Evolutionary conservation across 2,888 invertebrate species (phyloP).

Genomic region (Hoplodrina ambigua): DNA sequence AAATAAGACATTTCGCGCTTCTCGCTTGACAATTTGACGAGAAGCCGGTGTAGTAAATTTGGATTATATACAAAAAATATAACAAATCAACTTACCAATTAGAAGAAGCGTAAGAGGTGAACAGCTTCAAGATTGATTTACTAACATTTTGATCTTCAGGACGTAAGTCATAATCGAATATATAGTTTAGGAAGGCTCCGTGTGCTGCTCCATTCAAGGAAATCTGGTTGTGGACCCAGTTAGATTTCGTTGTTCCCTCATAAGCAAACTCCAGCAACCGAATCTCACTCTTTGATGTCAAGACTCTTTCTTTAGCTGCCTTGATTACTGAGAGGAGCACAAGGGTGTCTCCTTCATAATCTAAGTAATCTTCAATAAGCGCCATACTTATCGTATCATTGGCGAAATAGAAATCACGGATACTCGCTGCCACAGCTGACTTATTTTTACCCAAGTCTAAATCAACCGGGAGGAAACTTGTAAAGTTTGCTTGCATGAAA

Average conservation of each 20-base stretch:
- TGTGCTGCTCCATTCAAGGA: constrained; percentile 79
- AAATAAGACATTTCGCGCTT: too few species aligned
- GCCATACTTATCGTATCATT: constrained; percentile 71
- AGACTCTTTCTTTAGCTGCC: constrained; percentile 77
- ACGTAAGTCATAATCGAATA: constrained; percentile 78
- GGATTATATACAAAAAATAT: too few species aligned
- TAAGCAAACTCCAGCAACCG: constrained; percentile 80
- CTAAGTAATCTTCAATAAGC: constrained; percentile 80
- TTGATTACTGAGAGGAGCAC: constrained; percentile 77
- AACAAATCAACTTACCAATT: constrained; percentile 72
- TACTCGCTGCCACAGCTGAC: constrained; percentile 65
- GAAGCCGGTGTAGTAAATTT: too few species aligned
- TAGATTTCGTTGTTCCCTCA: constrained; percentile 75
- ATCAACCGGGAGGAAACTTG: constrained; percentile 80
- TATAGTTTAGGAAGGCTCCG: constrained; percentile 79
- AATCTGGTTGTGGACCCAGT: constrained; percentile 78
- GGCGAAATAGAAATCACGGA: constrained; percentile 79
- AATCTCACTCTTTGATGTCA: constrained; percentile 73
- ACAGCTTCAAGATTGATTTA: constrained; percentile 70
- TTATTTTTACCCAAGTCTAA: constrained; percentile 70
- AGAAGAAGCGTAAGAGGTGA: constrained; percentile 75
- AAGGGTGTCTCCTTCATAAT: constrained; percentile 82
- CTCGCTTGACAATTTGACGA: too few species aligned
- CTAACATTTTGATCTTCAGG: constrained; percentile 67
- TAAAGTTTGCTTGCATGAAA: constrained; percentile 80